Base-by-base conservation (phyloP, 2,113 vertebrate genomes). In the Syngnathus typhle region DNA sequence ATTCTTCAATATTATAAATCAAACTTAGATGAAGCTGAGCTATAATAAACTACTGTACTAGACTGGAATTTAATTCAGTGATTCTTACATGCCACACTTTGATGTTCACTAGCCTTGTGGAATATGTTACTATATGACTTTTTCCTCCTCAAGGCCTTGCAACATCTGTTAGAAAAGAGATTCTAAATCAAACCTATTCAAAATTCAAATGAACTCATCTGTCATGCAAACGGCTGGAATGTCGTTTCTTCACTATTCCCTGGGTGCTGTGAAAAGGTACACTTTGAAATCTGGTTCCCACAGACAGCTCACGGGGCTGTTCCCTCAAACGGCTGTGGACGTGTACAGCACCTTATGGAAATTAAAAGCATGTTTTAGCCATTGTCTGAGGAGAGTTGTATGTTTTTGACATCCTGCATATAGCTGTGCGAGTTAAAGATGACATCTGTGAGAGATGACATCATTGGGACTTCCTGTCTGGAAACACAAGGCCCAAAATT, bases 401-500 rank as follows among this genome's bases (percentile, higher is more conserved):
- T 81, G 81, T 70, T 84, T 83, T 81, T 71, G 54, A 64, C 78
- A 86, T 82, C 63, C 49, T 58, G 19, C 27, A 13, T 37, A n/a
- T 21, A 39, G 41, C 2, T 19, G 58, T 18, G 23, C 15, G 75
- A 60, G 71, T 78, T 80, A 65, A 39, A 65, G 32, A 15, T 63
- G 74, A 80, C 77, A 70, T 74, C 69, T 65, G 23, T 2, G 36
- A 77, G 62, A 76, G 72, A 65, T 84, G 76, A 84, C 59, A 67
- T 83, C 76, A 81, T 66, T 46, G 32, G 47, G 43, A 12, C 72
- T 73, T 77, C 78, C 75, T 77, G 82, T 84, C 77, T 82, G 74
- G 67, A 61, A 70, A 32, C 71, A 60, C 60, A 55, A 44, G 62
- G 64, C 59, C 38, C 16, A 69, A 66, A 66, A 71, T 71, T 39